Conservation (phyloP, 2,113 vertebrate genomes). For the Vidua macroura region DNA sequence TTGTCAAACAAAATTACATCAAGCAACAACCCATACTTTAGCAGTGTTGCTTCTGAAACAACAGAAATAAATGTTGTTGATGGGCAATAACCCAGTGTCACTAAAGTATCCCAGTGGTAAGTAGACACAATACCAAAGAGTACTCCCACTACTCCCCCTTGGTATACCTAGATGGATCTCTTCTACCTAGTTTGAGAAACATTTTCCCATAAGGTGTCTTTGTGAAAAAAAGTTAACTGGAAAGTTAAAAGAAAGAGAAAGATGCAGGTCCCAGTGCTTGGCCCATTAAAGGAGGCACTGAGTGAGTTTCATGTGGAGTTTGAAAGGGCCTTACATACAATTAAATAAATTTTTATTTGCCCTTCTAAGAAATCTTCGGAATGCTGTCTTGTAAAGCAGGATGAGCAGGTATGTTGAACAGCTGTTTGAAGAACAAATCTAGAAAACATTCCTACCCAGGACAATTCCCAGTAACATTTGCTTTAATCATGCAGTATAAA, state of each 20-base stretch:
- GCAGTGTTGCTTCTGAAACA: not conserved
- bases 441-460: not conserved
- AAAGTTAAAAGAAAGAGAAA: not conserved
- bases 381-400: not conserved
- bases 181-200: not conserved
- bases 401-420: not conserved
- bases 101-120: not conserved
- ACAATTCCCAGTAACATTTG: not conserved
- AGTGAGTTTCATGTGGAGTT: not conserved
- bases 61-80: not conserved
- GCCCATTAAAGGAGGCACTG: not conserved
- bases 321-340: not conserved
- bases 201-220: not conserved
- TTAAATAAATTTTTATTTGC: not conserved
- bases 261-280: not conserved
- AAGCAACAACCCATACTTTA: not conserved
- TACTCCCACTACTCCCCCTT: not conserved
- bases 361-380: not conserved
- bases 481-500: not conserved
- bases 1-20: not conserved
- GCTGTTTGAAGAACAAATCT: not conserved
- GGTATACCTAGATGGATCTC: not conserved
- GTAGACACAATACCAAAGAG: accelerated
- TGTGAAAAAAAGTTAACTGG: not conserved
- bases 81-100: not conserved